Percentiles rank a stretch among this genome's conserved stretches.
phyloP scores from a whole-genome alignment of 2,113 vertebrate genomes.

The Mustelus asterias region DNA sequence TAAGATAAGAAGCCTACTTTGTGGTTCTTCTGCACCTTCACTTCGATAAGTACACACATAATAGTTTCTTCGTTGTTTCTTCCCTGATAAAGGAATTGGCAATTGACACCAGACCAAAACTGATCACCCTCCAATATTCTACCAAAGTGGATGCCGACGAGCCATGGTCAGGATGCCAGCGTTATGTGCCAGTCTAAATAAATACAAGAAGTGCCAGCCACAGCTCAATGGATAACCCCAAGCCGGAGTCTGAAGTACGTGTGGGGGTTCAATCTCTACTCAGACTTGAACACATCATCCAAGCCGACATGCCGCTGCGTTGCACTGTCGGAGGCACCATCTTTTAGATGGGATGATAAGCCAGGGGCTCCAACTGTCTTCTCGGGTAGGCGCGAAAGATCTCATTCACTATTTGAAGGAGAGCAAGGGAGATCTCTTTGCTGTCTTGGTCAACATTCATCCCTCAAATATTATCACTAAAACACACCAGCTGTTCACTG shows the following conservation, averaged over 20 bases:
- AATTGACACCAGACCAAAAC: background rate
- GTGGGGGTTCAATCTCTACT: background rate
- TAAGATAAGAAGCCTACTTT: no score
- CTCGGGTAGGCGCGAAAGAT: background rate
- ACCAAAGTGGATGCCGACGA: background rate
- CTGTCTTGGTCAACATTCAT: background rate
- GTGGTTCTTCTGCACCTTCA: no score
- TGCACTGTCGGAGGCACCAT: background rate
- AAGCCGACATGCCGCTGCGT: background rate
- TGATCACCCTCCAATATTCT: background rate
- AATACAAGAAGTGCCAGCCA: background rate
- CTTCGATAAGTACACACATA: no score
- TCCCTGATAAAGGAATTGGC: background rate
- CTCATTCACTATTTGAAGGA: background rate
- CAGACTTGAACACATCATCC: no score
- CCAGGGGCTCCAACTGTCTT: no score
- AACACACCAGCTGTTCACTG: background rate
- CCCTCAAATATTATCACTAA: background rate
- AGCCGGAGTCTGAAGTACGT: background rate
- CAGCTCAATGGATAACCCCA: background rate
- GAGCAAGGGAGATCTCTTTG: background rate
- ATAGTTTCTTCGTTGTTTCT: no score
- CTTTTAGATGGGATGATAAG: no score
- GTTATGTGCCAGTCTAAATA: background rate
- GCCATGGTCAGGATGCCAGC: background rate